Evolutionary conservation across 2,797 vertebrate genomes (phyloP).

Genomic region (Trichosurus vulpecula): DNA sequence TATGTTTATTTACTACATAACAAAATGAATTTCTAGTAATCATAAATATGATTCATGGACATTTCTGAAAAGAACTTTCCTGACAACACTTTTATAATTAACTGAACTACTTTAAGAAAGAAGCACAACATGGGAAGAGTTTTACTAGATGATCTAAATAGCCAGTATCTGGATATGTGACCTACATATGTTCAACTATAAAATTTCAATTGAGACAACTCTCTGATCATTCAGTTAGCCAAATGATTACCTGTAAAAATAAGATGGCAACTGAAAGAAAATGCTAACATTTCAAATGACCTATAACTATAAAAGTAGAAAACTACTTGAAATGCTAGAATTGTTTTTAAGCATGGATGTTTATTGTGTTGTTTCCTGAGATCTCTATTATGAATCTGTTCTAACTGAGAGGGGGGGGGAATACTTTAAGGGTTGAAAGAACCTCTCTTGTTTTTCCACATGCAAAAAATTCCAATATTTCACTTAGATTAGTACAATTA

Average conservation of each 20-base stretch:
- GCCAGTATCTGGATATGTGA: neutral
- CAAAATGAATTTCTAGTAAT: constrained; percentile 62
- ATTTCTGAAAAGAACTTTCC: neutral
- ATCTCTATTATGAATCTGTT: neutral
- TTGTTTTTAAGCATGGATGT: neutral
- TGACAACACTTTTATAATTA: neutral
- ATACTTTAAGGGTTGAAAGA: neutral
- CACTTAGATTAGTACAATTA: neutral
- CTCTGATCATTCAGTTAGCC: neutral
- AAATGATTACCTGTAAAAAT: neutral
- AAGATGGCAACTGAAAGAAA: neutral
- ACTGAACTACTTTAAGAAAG: constrained; percentile 29
- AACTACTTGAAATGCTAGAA: neutral
- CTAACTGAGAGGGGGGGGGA: neutral
- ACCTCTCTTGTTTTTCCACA: constrained; percentile 4
- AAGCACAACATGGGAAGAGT: neutral
- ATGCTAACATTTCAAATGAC: constrained; percentile 13
- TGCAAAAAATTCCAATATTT: neutral
- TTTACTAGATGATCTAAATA: neutral
- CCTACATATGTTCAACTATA: neutral
- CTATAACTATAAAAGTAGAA: neutral
- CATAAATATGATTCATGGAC: constrained; percentile 37
- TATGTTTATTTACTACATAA: constrained; percentile 1
- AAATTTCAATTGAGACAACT: neutral
- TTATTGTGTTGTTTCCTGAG: neutral